Percentiles rank a stretch among this genome's conserved stretches.
Evolutionary conservation across 2,797 vertebrate species (phyloP).

Genomic region (Aplochiton taeniatus): DNA sequence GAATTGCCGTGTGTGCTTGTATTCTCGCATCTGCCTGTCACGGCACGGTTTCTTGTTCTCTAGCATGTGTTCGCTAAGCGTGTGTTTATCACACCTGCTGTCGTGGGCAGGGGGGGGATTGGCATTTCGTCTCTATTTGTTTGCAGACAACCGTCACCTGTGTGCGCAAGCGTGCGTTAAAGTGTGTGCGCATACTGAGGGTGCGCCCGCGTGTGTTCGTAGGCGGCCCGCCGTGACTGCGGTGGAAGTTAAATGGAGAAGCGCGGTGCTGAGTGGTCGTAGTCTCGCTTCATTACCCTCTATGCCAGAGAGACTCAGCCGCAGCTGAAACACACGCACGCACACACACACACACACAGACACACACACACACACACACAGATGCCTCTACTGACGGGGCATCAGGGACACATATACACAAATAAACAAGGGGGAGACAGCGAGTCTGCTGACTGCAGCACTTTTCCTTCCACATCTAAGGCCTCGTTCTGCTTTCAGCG

Average conservation of each 20-base stretch:
- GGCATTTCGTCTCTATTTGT: too few species aligned
- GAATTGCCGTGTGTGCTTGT: too few species aligned
- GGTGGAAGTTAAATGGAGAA: neutral
- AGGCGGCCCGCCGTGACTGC: neutral
- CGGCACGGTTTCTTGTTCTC: too few species aligned
- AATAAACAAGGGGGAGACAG: constrained; percentile 22
- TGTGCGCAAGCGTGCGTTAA: too few species aligned
- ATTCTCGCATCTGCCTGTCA: too few species aligned
- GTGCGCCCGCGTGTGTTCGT: neutral
- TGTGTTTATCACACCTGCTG: too few species aligned
- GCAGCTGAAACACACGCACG: neutral
- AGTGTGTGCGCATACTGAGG: too few species aligned
- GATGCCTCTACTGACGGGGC: neutral
- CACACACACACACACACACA: neutral
- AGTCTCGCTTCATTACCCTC: constrained; percentile 24
- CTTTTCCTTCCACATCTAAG: constrained; percentile 29
- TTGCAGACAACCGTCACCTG: too few species aligned
- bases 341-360: constrained; percentile 13
- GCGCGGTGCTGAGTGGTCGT: constrained; percentile 2
- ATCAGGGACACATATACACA: constrained; percentile 1
- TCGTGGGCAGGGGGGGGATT: too few species aligned
- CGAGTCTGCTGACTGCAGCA: constrained; percentile 56
- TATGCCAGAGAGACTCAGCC: constrained; percentile 21
- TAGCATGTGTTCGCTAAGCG: too few species aligned
- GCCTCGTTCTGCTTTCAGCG: constrained; percentile 30